These are phyloP conservation scores for Protosalanx chinensis DNA, from an alignment of 2,797 vertebrate genomes.

Conservation along the genomic window DNA sequence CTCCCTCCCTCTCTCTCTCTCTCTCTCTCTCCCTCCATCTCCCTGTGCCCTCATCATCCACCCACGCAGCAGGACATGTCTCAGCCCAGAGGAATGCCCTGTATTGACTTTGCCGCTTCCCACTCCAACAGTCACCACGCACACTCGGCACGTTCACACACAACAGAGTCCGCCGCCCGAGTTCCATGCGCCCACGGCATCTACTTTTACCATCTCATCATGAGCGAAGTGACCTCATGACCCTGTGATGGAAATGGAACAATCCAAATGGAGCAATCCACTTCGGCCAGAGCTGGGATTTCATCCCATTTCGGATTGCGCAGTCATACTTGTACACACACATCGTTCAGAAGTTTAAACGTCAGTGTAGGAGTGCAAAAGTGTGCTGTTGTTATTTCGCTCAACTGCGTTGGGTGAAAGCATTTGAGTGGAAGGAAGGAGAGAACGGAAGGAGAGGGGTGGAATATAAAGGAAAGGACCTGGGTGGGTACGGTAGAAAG, in stretches of 20 bases:
- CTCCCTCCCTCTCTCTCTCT: not conserved
- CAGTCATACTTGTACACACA: no score
- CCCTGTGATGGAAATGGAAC: no score
- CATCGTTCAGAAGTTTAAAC: no score
- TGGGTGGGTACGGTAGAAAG: conserved; percentile 6
- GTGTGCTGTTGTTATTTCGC: conserved; percentile 29
- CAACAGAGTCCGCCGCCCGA: conserved; percentile 15
- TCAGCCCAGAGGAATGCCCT: conserved; percentile 61
- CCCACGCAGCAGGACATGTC: conserved; percentile 61
- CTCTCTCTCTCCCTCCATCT: conserved; percentile 11
- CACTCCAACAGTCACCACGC: conserved; percentile 50
- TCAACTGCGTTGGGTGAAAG: conserved; percentile 30
- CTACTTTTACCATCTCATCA: conserved; percentile 10
- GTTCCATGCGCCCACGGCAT: not conserved
- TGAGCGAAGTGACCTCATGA: no score
- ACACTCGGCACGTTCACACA: conserved; percentile 43
- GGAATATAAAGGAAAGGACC: conserved; percentile 5
- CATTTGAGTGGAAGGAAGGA: conserved; percentile 27
- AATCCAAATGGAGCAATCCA: conserved; percentile 34
- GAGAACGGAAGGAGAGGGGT: conserved; percentile 18
- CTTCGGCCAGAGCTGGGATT: conserved; percentile 48
- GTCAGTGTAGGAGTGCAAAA: no score
- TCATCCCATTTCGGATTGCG: conserved; percentile 37
- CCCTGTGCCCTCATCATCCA: conserved; percentile 48
- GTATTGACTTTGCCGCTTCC: conserved; percentile 57